Evolutionary conservation across 2,797 vertebrate species (phyloP).

Genomic region (Sebastolobus alascanus): DNA sequence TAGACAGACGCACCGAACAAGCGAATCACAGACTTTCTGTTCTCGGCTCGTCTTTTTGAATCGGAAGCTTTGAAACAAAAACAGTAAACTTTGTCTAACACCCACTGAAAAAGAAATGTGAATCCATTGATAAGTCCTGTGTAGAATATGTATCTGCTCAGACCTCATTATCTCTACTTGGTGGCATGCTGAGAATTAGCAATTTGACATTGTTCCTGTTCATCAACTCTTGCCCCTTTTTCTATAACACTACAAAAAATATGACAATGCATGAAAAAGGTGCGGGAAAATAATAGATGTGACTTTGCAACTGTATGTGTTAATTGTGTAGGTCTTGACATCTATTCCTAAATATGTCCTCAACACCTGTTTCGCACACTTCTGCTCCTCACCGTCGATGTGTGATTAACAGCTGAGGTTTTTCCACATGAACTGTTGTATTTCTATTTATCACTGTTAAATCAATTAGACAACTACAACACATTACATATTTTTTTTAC

Average conservation of each 20-base stretch:
- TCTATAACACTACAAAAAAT: background rate
- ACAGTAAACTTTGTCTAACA: conserved; percentile 43
- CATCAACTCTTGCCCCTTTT: background rate
- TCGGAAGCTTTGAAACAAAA: conserved; percentile 38
- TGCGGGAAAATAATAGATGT: background rate
- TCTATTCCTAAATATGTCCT: background rate
- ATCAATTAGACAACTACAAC: background rate
- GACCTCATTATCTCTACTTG: conserved; percentile 27
- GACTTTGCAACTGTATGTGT: background rate
- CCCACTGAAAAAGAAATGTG: conserved; percentile 24
- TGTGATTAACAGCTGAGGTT: background rate
- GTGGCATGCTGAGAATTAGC: background rate
- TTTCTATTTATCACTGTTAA: background rate
- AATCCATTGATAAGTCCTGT: background rate
- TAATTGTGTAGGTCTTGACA: background rate
- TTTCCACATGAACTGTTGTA: background rate
- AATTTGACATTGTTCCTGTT: background rate
- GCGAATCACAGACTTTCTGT: conserved; percentile 17
- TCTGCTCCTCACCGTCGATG: background rate
- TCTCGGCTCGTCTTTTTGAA: conserved; percentile 24
- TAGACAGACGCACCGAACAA: conserved; percentile 18
- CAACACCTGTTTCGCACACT: background rate
- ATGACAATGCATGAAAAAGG: background rate
- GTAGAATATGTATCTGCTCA: background rate
- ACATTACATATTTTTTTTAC: background rate